These are phyloP conservation scores for Epinotia ramella DNA, from an alignment of 2,888 invertebrate genomes.

Conservation along the genomic window DNA sequence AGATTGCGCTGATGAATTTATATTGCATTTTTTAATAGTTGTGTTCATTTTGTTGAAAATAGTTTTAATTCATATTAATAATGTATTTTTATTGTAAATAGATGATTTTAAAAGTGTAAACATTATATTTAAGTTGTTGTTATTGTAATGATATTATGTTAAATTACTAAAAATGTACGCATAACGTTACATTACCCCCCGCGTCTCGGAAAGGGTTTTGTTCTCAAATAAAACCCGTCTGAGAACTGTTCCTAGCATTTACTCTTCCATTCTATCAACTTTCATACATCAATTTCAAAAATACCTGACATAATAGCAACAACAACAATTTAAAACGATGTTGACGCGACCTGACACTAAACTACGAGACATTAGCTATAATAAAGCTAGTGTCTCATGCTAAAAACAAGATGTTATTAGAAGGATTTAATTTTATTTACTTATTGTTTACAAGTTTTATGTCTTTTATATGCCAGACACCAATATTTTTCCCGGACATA, in stretches of 20 bases:
- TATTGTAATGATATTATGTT: too few species aligned
- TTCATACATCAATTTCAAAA: neutral
- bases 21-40: too few species aligned
- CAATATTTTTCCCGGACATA: constrained; percentile 21
- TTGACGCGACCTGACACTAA: neutral
- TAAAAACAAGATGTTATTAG: neutral
- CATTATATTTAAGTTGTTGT: too few species aligned
- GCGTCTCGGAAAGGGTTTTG: neutral
- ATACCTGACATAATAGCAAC: neutral
- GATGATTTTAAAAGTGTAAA: too few species aligned
- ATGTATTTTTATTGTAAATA: too few species aligned
- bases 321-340: neutral
- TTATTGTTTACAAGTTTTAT: neutral
- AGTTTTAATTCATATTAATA: too few species aligned
- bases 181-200: neutral
- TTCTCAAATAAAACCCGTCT: neutral
- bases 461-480: neutral
- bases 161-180: too few species aligned
- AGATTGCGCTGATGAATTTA: too few species aligned
- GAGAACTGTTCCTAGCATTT: neutral
- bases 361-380: neutral
- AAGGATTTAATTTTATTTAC: neutral
- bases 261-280: neutral
- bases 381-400: neutral
- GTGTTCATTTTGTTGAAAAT: too few species aligned